Conservation (phyloP, 2,888 invertebrate genomes). For the Panzeria rudis region DNA sequence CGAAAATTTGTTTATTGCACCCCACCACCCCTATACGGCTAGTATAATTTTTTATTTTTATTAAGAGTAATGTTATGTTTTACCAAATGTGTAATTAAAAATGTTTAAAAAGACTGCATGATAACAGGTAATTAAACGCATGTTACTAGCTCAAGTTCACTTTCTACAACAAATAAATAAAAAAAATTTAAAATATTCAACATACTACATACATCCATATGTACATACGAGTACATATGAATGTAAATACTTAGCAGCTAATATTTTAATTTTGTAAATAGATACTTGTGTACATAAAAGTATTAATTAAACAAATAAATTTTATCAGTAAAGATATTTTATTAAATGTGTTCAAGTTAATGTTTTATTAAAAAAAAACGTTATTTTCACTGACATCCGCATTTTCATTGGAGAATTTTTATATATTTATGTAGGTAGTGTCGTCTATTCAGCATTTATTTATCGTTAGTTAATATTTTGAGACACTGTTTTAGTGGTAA, state of each 20-base stretch:
- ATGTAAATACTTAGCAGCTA: not conserved
- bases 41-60: conserved; percentile 10
- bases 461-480: no score
- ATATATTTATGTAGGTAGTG: not conserved
- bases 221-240: not conserved
- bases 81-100: conserved; percentile 66
- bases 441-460: no score
- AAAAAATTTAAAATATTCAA: not conserved
- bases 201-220: not conserved
- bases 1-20: conserved; percentile 31
- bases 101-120: conserved; percentile 52
- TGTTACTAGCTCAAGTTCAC: conserved; percentile 68
- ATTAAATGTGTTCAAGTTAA: not conserved
- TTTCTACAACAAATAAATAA: conserved; percentile 42
- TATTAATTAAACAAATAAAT: not conserved
- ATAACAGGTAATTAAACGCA: conserved; percentile 68
- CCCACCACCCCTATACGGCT: conserved; percentile 48
- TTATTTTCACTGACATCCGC: not conserved
- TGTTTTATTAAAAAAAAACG: not conserved
- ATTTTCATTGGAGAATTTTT: not conserved
- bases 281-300: not conserved
- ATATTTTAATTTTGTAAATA: conserved; percentile 3
- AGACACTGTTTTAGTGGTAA: no score
- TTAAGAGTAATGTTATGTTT: conserved; percentile 52
- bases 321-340: conserved; percentile 7